Percentiles rank a stretch among this genome's conserved stretches.
phyloP scores from a whole-genome alignment of 2,888 invertebrate genomes.

The Endotricha flammealis region DNA sequence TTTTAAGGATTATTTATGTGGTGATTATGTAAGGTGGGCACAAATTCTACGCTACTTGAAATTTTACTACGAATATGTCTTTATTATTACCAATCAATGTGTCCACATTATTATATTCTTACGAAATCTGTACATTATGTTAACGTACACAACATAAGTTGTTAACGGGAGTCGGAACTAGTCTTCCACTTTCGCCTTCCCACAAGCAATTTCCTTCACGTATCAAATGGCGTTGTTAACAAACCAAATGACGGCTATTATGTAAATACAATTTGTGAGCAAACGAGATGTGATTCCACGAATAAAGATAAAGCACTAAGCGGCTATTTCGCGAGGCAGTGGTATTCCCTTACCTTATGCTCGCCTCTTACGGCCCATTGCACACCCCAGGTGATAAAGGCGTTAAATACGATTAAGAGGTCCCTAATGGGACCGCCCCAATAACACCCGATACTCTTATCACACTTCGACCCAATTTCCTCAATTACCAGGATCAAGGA shows the following conservation, averaged over 20 bases:
- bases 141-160: no score
- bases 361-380: slow-evolving; percentile 51
- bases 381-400: slow-evolving; percentile 70
- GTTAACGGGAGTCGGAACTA: background rate
- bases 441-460: slow-evolving; percentile 63
- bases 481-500: slow-evolving; percentile 74
- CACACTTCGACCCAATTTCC: slow-evolving; percentile 71
- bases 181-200: slow-evolving; percentile 15
- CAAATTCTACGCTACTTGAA: no score
- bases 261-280: slow-evolving; percentile 31
- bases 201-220: slow-evolving; percentile 13
- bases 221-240: slow-evolving; percentile 26
- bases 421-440: slow-evolving; percentile 58
- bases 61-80: no score
- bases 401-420: slow-evolving; percentile 71
- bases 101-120: no score
- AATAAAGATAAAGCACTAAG: slow-evolving; percentile 28
- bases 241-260: slow-evolving; percentile 29
- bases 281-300: slow-evolving; percentile 22
- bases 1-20: no score
- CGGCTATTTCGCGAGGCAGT: slow-evolving; percentile 29
- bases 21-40: no score
- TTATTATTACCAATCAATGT: no score
- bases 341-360: slow-evolving; percentile 36
- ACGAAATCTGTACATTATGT: no score